Evolutionary conservation across 2,797 vertebrate species (phyloP), one percentile per base, ranked within the genome.

Genomic region (Molossus molossus): DNA sequence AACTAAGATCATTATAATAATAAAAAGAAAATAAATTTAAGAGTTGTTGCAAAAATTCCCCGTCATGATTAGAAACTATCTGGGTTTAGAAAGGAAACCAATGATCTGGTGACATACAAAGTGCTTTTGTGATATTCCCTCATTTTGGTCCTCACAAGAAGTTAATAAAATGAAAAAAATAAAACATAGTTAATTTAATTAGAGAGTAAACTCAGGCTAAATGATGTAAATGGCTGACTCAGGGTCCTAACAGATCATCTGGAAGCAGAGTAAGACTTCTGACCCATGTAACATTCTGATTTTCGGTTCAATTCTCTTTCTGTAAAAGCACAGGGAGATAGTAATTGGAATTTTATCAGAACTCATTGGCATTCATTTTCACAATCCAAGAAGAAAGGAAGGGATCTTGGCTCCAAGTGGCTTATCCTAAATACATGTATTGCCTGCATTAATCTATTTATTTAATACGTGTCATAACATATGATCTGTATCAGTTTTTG

Each of bases 61-160:
- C 23, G 14, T 72, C 53, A 11, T 37, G 40, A 33, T 76, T 64
- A 92, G 9, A 58, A 76, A 53, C 9, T n/a, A 12, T 84, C 18
- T 62, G 18, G 15, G 40, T 76, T 95, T 90, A 48, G 48, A 62
- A 96, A 91, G 29, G 6, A 94, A 88, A 73, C 4, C 8, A 55
- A 13, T 23, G 13, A 64, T 79, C 40, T 89, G 25, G 6, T 92
- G 17, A 23, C 60, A 80, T 40, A 53, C 11, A 60, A 73, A 86
- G 18, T 87, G 13, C 5, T 27, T 62, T 80, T 9, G 12, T 48
- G 37, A 14, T 53, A 60, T 37, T 67, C 64, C 48, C 25, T 64
- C 7, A 79, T 73, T 81, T 87, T 65, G 18, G 18, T n/a, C 64
- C 73, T 86, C 27, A 55, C 20, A 53, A 57, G 91, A 91, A 6